A percentile compares a stretch with the other conserved stretches of the same genome.
phyloP scores from a whole-genome alignment of 1,140 invertebrate genomes.

The Drosophila tani region DNA sequence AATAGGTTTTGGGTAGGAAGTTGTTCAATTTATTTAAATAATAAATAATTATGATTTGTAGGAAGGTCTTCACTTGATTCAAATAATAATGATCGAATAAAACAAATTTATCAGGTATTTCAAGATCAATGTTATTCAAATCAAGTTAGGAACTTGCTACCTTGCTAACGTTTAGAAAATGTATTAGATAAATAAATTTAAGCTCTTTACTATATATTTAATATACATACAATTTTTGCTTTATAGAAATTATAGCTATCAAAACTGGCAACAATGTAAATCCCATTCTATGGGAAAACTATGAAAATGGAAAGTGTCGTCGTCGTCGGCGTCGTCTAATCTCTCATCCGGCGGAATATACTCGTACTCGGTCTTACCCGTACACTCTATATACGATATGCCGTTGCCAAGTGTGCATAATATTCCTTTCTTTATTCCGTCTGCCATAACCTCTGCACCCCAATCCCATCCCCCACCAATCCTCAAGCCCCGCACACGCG shows the following conservation, averaged over 20 bases:
- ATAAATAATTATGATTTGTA: too few relatives aligned
- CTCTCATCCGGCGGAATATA: not conserved
- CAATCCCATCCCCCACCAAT: not conserved
- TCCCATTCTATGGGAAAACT: not conserved
- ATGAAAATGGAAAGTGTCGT: conserved; percentile 41
- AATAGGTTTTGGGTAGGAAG: not conserved
- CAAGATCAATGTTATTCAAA: too few relatives aligned
- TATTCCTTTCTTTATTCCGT: conserved; percentile 3
- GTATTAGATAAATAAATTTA: too few relatives aligned
- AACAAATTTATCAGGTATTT: not conserved
- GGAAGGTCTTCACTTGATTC: too few relatives aligned
- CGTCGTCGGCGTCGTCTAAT: not conserved
- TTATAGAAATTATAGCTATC: too few relatives aligned
- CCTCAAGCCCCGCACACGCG: not conserved
- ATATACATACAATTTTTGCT: too few relatives aligned
- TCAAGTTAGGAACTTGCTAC: too few relatives aligned
- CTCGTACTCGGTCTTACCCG: not conserved
- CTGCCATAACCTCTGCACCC: conserved; percentile 2
- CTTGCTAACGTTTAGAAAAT: too few relatives aligned
- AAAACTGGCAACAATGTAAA: not conserved
- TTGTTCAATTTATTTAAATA: too few relatives aligned
- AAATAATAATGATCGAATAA: not conserved
- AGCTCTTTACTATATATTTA: too few relatives aligned
- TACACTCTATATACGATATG: not conserved
- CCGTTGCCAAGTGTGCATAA: conserved; percentile 14